Evolutionary conservation across 2,113 vertebrate genomes (phyloP), one percentile per base, ranked within the genome.

Genomic region (Cygnus atratus): DNA sequence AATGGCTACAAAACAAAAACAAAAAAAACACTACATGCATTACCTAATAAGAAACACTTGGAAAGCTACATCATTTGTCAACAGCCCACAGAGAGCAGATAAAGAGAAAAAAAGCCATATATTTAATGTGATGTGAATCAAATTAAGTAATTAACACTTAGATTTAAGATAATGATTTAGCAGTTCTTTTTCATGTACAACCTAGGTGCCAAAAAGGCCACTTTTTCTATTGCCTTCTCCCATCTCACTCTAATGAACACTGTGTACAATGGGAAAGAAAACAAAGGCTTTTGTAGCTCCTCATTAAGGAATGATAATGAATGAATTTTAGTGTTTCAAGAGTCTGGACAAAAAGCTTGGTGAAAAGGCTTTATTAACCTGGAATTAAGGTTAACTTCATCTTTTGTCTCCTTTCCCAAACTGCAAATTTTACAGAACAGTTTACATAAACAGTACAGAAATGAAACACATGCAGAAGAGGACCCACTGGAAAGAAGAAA

Each of bases 131-230:
- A 37, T 85, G n/a, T 57, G 33, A 68, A 90, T 66, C 28, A 73
- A 82, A 94, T 55, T 52, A 81, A 73, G 90, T 61, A 74, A 94
- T 94, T 94, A 94, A 74, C 85, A 81, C 63, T 48, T 37, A n/a
- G 50, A 90, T 31, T 8, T 70, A 68, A 70, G 35, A 70, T 74
- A 54, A 39, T 3, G 7, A 68, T 63, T 88, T 75, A 71, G 26
- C 29, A 22, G 48, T 62, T 82, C 26, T 48, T 78, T 84, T 26
- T 57, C 50, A 6, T 11, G 8, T 18, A 5, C 12, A 52, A 17
- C 25, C 41, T 55, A 37, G 28, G 54, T 72, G 70, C 81, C 41
- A 41, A 59, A 93, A 75, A 54, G 76, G 83, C 83, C 77, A 43
- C n/a, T 52, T 35, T 59, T 71, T 76, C 35, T 76, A 2, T 55